A percentile compares a stretch with the other conserved stretches of the same genome.
Conservation (phyloP, 2,113 vertebrate species). For the Phycodurus eques region DNA sequence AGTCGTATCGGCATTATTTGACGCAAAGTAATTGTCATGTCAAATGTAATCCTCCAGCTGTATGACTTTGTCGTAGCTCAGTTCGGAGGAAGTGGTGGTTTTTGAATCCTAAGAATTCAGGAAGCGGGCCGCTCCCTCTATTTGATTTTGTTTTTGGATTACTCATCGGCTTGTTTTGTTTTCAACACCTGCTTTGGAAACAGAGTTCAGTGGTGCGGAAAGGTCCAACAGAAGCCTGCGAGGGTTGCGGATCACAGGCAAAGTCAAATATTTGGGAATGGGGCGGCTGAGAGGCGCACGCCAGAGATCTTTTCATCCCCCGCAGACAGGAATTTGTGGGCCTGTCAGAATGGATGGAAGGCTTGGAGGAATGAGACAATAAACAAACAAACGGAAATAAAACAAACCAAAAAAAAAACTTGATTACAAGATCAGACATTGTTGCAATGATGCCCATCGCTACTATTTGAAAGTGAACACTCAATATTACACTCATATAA, state of each 20-base stretch:
- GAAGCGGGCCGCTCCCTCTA: neutral
- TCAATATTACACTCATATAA: neutral
- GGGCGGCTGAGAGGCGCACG: slow-evolving; percentile 48
- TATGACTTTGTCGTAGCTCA: neutral
- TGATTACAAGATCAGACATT: slow-evolving; percentile 43
- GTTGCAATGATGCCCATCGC: neutral
- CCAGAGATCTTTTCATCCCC: slow-evolving; percentile 63
- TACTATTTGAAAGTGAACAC: neutral
- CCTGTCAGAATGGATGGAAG: slow-evolving; percentile 65
- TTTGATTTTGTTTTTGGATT: slow-evolving; percentile 29
- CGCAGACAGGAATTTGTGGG: slow-evolving; percentile 55
- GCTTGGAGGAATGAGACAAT: slow-evolving; percentile 56
- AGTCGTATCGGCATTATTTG: slow-evolving; percentile 44
- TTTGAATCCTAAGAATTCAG: neutral
- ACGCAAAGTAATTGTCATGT: slow-evolving; percentile 14
- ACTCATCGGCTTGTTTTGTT: slow-evolving; percentile 37
- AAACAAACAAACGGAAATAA: slow-evolving; percentile 19
- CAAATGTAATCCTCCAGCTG: slow-evolving; percentile 1
- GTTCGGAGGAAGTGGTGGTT: too few relatives aligned
- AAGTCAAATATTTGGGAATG: slow-evolving; percentile 71
- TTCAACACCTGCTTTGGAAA: slow-evolving; percentile 72
- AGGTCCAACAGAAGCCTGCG: slow-evolving; percentile 68
- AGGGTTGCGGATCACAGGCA: slow-evolving; percentile 63
- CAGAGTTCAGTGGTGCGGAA: slow-evolving; percentile 62
- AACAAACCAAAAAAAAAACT: slow-evolving; percentile 19